These are phyloP conservation scores for Heliconius aoede DNA, from an alignment of 2,888 invertebrate genomes.

Conservation along the genomic window DNA sequence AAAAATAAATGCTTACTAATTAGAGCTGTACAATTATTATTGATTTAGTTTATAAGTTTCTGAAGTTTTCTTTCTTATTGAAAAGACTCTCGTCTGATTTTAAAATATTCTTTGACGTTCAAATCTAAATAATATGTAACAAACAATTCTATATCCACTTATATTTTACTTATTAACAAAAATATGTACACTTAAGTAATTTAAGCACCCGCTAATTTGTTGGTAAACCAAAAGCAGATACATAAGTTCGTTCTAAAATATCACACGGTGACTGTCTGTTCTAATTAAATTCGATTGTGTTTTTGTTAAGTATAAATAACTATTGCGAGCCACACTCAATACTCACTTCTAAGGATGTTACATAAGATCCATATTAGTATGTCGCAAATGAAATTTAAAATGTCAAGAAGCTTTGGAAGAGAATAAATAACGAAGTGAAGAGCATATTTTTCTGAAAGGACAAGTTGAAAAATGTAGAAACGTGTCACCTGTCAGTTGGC, in stretches of 20 bases:
- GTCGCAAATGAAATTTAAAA: slow-evolving; percentile 51
- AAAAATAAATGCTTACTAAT: too few relatives aligned
- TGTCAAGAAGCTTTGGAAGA: slow-evolving; percentile 58
- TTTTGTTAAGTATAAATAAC: slow-evolving; percentile 51
- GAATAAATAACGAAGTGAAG: slow-evolving; percentile 64
- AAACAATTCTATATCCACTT: too few relatives aligned
- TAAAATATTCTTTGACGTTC: too few relatives aligned
- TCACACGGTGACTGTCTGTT: slow-evolving; percentile 65
- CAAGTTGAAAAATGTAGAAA: slow-evolving; percentile 84
- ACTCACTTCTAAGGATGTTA: slow-evolving; percentile 49
- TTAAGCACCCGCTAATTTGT: slow-evolving; percentile 56
- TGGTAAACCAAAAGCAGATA: slow-evolving; percentile 64
- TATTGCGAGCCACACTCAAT: slow-evolving; percentile 36
- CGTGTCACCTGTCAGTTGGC: slow-evolving; percentile 83
- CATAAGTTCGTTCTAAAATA: slow-evolving; percentile 66
- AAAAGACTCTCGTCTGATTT: too few relatives aligned
- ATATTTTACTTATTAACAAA: not conserved
- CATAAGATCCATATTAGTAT: slow-evolving; percentile 56
- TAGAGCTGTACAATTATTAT: too few relatives aligned
- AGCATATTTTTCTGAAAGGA: slow-evolving; percentile 78
- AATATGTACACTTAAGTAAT: slow-evolving; percentile 30
- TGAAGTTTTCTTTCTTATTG: not conserved
- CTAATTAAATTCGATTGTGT: slow-evolving; percentile 66
- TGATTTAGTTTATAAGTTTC: not conserved
- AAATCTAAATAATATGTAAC: too few relatives aligned